phyloP scores from a whole-genome alignment of 2,888 invertebrate genomes.

The Pomacea canaliculata region DNA sequence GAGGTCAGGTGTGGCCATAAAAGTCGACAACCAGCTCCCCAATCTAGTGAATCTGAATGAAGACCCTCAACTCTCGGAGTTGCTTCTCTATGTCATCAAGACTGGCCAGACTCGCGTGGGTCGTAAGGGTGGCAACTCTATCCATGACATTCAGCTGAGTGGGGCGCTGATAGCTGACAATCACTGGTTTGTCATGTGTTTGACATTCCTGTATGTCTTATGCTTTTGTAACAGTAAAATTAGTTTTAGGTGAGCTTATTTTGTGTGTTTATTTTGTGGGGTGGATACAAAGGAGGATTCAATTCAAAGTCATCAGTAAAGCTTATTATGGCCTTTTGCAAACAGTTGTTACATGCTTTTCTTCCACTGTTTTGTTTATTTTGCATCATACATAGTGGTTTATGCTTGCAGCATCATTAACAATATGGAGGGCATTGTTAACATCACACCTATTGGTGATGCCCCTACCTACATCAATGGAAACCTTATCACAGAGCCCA shows the following conservation, averaged over 20 bases:
- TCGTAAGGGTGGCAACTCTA: constrained; percentile 53
- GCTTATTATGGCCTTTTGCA: too few relatives aligned
- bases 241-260: too few relatives aligned
- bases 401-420: constrained; percentile 50
- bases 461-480: constrained; percentile 68
- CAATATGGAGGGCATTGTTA: constrained; percentile 53
- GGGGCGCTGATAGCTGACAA: constrained; percentile 76
- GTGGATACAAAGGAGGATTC: too few relatives aligned
- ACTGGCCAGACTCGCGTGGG: constrained; percentile 73
- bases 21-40: constrained; percentile 71
- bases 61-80: constrained; percentile 77
- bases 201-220: too few relatives aligned
- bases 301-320: too few relatives aligned
- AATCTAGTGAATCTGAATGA: constrained; percentile 77
- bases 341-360: too few relatives aligned
- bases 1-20: constrained; percentile 74
- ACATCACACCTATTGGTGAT: constrained; percentile 60
- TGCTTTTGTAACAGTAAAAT: too few relatives aligned
- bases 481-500: constrained; percentile 52
- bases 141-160: constrained; percentile 75
- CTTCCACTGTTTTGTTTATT: too few relatives aligned
- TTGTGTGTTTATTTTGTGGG: too few relatives aligned
- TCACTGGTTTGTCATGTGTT: constrained; percentile 74
- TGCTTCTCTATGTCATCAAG: constrained; percentile 73
- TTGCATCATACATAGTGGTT: too few relatives aligned